Percentiles rank a stretch among this genome's conserved stretches.
Evolutionary conservation across 2,113 vertebrate species (phyloP).

Genomic region (Coturnix japonica): DNA sequence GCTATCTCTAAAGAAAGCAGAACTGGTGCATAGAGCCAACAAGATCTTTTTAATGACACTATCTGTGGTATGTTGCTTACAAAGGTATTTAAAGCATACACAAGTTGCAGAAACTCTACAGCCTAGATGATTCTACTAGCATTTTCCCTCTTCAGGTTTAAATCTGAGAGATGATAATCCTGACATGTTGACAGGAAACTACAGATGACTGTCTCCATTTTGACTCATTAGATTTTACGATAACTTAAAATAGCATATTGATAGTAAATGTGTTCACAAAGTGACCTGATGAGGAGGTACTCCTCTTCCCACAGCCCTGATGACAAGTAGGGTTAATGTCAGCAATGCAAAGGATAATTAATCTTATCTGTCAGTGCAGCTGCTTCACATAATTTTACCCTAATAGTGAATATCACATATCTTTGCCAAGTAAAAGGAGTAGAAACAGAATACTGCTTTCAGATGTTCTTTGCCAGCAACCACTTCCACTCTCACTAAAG

Average conservation of each 20-base stretch:
- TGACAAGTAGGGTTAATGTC: constrained; percentile 56
- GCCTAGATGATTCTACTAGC: not conserved
- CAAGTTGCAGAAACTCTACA: not conserved
- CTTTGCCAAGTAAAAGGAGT: constrained; percentile 26
- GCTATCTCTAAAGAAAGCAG: not conserved
- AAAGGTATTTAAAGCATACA: not conserved
- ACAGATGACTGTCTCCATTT: constrained; percentile 8
- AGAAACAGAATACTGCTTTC: not conserved
- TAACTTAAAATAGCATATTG: not conserved
- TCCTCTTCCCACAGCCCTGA: not conserved
- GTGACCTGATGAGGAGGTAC: not conserved
- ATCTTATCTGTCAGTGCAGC: constrained; percentile 68
- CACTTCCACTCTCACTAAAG: not conserved
- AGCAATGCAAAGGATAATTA: constrained; percentile 59
- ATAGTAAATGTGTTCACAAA: constrained; percentile 25
- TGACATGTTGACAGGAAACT: not conserved
- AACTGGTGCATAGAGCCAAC: not conserved
- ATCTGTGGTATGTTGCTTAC: not conserved
- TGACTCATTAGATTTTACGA: not conserved
- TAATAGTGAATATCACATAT: constrained; percentile 36
- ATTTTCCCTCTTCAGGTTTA: not conserved
- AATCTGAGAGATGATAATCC: not conserved
- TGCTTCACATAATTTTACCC: constrained; percentile 68
- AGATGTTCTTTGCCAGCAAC: not conserved
- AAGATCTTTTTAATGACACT: not conserved